Conservation (phyloP, 2,888 invertebrate genomes). For the Tipula vernalis region DNA sequence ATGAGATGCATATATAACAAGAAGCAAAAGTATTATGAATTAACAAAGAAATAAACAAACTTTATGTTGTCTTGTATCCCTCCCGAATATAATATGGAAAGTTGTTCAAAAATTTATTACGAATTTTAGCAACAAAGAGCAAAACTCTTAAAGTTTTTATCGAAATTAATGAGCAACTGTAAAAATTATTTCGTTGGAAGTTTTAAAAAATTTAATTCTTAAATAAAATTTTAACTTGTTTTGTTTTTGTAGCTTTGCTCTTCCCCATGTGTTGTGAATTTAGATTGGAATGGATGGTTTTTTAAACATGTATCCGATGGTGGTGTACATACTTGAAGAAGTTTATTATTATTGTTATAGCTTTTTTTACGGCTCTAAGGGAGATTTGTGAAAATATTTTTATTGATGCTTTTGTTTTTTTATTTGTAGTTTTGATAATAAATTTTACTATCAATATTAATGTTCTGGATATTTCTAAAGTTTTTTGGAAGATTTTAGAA, state of each 20-base stretch:
- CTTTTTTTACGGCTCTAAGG: background rate
- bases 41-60: background rate
- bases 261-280: background rate
- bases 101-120: background rate
- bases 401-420: background rate
- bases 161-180: background rate
- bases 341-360: background rate
- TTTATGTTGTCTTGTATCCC: background rate
- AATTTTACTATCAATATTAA: no score
- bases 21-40: background rate
- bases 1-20: background rate
- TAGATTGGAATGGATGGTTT: background rate
- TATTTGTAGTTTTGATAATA: no score
- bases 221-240: background rate
- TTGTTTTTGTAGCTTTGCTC: background rate
- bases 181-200: background rate
- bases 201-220: background rate
- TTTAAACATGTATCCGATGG: background rate
- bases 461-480: no score
- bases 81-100: background rate
- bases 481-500: no score
- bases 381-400: background rate
- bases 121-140: background rate
- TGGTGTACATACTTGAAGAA: background rate
- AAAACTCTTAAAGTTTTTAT: background rate